These are phyloP conservation scores for Xyrauchen texanus DNA, from an alignment of 2,113 vertebrate genomes.

Conservation along the genomic window DNA sequence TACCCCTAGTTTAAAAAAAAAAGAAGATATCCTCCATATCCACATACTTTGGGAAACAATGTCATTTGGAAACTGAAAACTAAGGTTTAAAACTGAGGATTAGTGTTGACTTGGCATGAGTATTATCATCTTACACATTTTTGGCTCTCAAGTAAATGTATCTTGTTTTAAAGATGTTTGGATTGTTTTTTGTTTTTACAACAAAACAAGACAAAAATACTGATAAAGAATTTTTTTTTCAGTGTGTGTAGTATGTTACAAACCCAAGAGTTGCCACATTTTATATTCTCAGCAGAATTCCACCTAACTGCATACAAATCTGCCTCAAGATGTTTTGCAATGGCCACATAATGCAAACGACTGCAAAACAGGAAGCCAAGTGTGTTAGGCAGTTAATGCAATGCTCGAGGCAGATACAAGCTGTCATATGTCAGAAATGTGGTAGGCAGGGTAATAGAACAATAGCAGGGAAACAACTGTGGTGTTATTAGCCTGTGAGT, in stretches of 20 bases:
- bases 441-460: slow-evolving; percentile 16
- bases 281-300: slow-evolving; percentile 17
- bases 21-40: too few relatives aligned
- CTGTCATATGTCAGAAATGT: slow-evolving; percentile 21
- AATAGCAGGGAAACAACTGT: slow-evolving; percentile 14
- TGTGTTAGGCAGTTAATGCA: background rate
- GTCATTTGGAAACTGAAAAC: too few relatives aligned
- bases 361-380: slow-evolving; percentile 20
- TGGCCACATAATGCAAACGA: slow-evolving; percentile 19
- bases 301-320: slow-evolving; percentile 5
- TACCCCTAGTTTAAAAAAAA: too few relatives aligned
- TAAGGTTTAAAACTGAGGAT: too few relatives aligned
- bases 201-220: too few relatives aligned
- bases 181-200: too few relatives aligned
- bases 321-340: background rate
- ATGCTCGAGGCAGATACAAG: slow-evolving; percentile 20
- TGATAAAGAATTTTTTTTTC: background rate
- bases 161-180: too few relatives aligned
- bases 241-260: background rate
- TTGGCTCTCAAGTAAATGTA: too few relatives aligned
- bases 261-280: background rate
- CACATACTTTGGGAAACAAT: too few relatives aligned
- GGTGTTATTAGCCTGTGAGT: background rate
- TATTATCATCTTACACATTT: too few relatives aligned
- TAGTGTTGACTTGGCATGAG: too few relatives aligned